Percentiles rank a stretch among this genome's conserved stretches.
Evolutionary conservation across 2,797 vertebrate species (phyloP).

Genomic region (Harpagifer antarcticus): DNA sequence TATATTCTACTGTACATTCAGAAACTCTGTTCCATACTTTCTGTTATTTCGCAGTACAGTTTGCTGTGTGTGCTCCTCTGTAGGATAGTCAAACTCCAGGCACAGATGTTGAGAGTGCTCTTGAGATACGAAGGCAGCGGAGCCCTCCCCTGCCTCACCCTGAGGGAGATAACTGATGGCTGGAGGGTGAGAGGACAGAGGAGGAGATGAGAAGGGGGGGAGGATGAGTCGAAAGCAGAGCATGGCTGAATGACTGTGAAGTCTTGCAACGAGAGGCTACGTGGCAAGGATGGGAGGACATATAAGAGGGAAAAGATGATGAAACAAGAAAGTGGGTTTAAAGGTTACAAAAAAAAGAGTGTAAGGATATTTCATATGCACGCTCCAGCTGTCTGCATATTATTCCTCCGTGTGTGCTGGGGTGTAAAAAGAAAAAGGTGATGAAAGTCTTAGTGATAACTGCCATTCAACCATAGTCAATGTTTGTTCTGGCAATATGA

Average conservation of each 20-base stretch:
- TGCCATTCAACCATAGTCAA: conserved; percentile 45
- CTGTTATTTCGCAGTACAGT: conserved; percentile 1
- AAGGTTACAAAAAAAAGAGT: conserved; percentile 1
- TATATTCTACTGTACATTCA: not conserved
- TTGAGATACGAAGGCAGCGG: conserved; percentile 51
- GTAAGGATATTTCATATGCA: conserved; percentile 19
- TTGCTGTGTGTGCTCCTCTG: conserved; percentile 14
- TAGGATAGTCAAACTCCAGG: conserved; percentile 25
- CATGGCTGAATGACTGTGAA: conserved; percentile 31
- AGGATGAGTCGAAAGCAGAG: conserved; percentile 26
- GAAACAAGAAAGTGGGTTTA: conserved; percentile 29
- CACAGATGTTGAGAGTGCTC: conserved; percentile 51
- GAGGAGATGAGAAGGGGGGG: conserved; percentile 26
- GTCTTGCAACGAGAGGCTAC: conserved; percentile 2
- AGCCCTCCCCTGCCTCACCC: conserved; percentile 48
- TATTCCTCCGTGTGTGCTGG: conserved; percentile 22
- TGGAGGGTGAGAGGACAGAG: conserved; percentile 52
- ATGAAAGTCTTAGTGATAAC: conserved; percentile 41
- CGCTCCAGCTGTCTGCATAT: conserved; percentile 10
- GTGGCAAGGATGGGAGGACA: conserved; percentile 11
- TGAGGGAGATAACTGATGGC: conserved; percentile 59
- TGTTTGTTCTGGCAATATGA: conserved; percentile 40
- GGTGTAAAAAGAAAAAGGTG: conserved; percentile 31
- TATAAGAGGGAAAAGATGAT: conserved; percentile 10
- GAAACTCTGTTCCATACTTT: not conserved